Evolutionary conservation across 2,888 invertebrate genomes (phyloP).

Genomic region (Protodeltote pygarga): DNA sequence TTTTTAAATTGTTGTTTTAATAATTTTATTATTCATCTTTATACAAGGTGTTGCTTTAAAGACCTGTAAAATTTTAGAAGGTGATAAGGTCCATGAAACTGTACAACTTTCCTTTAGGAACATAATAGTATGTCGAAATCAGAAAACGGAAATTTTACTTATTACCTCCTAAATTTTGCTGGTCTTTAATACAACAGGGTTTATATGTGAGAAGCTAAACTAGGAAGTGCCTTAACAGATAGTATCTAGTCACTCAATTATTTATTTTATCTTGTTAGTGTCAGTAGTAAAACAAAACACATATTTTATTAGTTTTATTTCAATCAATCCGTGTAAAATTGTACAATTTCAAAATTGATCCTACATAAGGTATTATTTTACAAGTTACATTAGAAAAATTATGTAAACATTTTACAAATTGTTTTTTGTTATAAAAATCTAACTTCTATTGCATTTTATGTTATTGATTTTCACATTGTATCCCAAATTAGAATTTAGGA

Average conservation of each 20-base stretch:
- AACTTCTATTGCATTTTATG: constrained; percentile 27
- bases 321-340: constrained; percentile 79
- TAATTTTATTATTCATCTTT: not conserved
- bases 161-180: no score
- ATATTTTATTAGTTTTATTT: constrained; percentile 61
- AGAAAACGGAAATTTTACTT: no score
- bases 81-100: no score
- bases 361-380: constrained; percentile 58
- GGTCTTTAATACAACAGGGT: no score
- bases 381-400: constrained; percentile 51
- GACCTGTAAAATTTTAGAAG: no score
- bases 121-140: no score
- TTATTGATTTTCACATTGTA: constrained; percentile 3
- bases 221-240: no score
- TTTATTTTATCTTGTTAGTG: not conserved
- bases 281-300: constrained; percentile 1
- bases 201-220: no score
- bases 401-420: constrained; percentile 52
- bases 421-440: constrained; percentile 46
- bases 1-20: constrained; percentile 27
- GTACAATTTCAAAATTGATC: constrained; percentile 80
- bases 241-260: not conserved
- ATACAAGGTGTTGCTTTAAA: no score
- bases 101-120: no score
- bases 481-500: not conserved